Conservation (phyloP, 2,888 invertebrate species). For the Ctena decussata region DNA sequence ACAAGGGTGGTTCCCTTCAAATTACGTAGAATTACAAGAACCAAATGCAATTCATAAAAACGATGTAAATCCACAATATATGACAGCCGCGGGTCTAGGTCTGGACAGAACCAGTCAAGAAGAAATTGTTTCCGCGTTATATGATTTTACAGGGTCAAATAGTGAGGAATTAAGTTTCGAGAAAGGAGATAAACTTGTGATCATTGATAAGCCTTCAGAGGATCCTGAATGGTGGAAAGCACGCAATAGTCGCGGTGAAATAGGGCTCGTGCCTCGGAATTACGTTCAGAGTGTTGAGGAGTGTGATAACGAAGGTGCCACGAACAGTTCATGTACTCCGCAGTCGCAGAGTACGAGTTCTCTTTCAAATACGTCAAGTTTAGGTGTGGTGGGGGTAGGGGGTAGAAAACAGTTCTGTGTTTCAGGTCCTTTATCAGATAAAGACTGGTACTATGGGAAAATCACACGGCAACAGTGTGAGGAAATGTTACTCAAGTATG, state of each 20-base stretch:
- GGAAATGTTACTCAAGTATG: conserved; percentile 96
- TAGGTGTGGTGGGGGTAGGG: conserved; percentile 71
- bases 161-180: conserved; percentile 98
- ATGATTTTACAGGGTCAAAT: conserved; percentile 91
- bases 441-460: conserved; percentile 98
- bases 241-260: conserved; percentile 95
- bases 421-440: conserved; percentile 84
- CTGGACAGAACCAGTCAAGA: conserved; percentile 49
- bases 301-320: conserved; percentile 75
- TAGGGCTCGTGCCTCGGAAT: conserved; percentile 95
- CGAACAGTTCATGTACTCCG: conserved; percentile 81
- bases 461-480: conserved; percentile 99
- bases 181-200: conserved; percentile 98
- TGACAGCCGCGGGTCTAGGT: conserved; percentile 77
- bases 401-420: conserved; percentile 82
- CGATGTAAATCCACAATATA: conserved; percentile 72
- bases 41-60: conserved; percentile 39
- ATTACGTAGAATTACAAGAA: conserved; percentile 91
- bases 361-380: conserved; percentile 81
- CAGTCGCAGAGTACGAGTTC: conserved; percentile 86
- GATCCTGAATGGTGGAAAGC: conserved; percentile 99
- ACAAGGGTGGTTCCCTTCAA: conserved; percentile 98
- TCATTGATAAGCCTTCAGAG: conserved; percentile 97
- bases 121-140: conserved; percentile 98
- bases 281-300: conserved; percentile 87